phyloP scores from a whole-genome alignment of 2,113 vertebrate genomes.

The Heptranchias perlo region DNA sequence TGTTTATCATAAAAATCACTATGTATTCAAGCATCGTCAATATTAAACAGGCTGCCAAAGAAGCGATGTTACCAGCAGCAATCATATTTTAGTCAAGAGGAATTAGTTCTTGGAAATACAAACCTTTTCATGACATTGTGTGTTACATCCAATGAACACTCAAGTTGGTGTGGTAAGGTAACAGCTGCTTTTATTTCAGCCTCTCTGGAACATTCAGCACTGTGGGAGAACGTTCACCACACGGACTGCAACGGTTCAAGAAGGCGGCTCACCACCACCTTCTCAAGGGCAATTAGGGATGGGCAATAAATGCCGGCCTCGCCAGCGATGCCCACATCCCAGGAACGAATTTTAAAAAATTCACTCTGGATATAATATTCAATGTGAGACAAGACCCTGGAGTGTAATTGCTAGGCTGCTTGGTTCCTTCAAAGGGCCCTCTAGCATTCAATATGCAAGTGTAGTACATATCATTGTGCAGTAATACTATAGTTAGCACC shows the following conservation, averaged over 20 bases:
- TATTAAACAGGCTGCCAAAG: neutral
- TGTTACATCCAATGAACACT: neutral
- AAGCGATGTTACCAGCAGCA: neutral
- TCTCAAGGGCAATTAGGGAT: no score
- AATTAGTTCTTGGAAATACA: neutral
- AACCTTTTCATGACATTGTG: neutral
- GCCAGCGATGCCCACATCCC: no score
- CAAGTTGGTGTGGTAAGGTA: neutral
- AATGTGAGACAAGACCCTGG: neutral
- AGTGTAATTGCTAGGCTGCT: neutral
- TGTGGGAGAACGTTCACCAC: no score
- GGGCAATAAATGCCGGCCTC: no score
- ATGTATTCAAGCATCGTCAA: neutral
- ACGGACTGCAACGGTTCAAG: no score
- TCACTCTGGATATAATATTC: neutral
- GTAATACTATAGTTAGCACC: neutral
- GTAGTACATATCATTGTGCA: neutral
- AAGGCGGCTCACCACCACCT: no score
- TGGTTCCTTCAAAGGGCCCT: neutral
- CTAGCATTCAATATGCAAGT: neutral
- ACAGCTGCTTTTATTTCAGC: neutral
- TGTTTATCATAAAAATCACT: neutral
- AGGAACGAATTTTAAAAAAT: no score
- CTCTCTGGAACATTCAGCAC: neutral
- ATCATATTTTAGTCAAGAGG: neutral